Base-by-base conservation (phyloP, 2,113 vertebrate species). In the Hypomesus transpacificus region DNA sequence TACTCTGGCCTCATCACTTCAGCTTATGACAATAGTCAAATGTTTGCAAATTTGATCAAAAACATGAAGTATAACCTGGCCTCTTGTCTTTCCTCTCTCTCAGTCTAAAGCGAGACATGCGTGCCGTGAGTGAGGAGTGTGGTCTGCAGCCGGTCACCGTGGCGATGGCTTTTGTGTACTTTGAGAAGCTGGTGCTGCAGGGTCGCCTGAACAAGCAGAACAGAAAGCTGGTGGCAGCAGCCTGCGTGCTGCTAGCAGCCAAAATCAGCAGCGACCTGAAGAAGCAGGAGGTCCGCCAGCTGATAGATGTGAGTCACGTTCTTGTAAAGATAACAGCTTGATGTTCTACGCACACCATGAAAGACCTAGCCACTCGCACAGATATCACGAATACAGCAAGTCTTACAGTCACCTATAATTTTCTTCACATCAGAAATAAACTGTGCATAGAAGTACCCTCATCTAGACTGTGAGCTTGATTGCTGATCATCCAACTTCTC, bases 141-240 rank as follows among this genome's bases (percentile, higher is more conserved):
- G 88, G 74, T n/a, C 88, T 99, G 71, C 96, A 99, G 91, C 96
- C 96, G 0, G 94, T 95, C 68, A 96, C 96, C 6, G 93, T 95
- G 79, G 95, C 96, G 34, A 96, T 98, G 96, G 94, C 96, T 31
- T 99, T 95, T n/a, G 97, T 98, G 76, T 98, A 98, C 93, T 99
- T 99, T 28, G 97, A 99, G 94, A 99, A 99, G 91, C 93, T 99
- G 9, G 95, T 96, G 77, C 93, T 99, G 65, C 95, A 97, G 90
- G 96, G 96, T 64, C 94, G 94, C 21, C 93, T 99, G 81, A 96
- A 96, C 92, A 99, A 99, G 86, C 94, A 96, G 88, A 99, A 99
- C 95, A 94, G 97, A 86, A 99, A 99, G 88, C 92, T 98, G 84
- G 96, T 97, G 2, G 93, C 96, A 0, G 95, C 96, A 0, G 94